Evolutionary conservation across 2,888 invertebrate genomes (phyloP).

Genomic region (Megalurothrips usitatus): DNA sequence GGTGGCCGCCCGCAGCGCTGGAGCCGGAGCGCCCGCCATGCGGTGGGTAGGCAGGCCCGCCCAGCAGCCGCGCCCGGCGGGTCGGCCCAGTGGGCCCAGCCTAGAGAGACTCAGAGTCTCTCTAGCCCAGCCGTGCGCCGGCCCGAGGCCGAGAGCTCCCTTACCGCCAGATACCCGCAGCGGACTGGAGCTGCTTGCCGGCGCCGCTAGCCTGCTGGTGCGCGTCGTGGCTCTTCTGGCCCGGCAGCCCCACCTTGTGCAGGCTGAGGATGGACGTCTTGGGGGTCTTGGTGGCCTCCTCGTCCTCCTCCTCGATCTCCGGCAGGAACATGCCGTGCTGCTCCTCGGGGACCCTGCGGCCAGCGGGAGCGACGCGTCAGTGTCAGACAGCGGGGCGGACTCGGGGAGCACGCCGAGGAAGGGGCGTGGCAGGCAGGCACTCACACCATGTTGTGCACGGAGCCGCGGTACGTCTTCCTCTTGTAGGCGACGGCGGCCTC

Average conservation of each 20-base stretch:
- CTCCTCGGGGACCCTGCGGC: constrained; percentile 51
- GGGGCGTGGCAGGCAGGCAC: too few species aligned
- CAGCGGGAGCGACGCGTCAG: constrained; percentile 22
- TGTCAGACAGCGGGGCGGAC: not conserved
- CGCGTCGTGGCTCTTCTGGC: not conserved
- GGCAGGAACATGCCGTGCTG: constrained; percentile 54
- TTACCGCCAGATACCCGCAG: constrained; percentile 43
- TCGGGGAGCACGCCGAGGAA: too few species aligned
- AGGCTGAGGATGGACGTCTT: constrained; percentile 35
- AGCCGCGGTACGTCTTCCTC: constrained; percentile 54
- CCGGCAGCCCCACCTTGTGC: constrained; percentile 27
- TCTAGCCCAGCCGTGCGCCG: not conserved
- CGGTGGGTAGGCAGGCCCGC: too few species aligned
- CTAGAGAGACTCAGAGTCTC: too few species aligned
- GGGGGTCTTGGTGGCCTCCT: constrained; percentile 41
- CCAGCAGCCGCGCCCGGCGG: too few species aligned
- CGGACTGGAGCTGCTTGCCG: constrained; percentile 35
- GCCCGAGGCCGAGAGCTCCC: constrained; percentile 34
- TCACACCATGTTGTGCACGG: constrained; percentile 55
- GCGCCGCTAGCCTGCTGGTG: constrained; percentile 11
- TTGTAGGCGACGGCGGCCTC: constrained; percentile 54
- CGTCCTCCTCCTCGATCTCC: constrained; percentile 52
- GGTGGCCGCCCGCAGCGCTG: too few species aligned
- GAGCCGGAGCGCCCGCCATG: too few species aligned
- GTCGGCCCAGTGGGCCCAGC: too few species aligned